Conservation (phyloP, 2,113 vertebrate species). For the Fregata magnificens region DNA sequence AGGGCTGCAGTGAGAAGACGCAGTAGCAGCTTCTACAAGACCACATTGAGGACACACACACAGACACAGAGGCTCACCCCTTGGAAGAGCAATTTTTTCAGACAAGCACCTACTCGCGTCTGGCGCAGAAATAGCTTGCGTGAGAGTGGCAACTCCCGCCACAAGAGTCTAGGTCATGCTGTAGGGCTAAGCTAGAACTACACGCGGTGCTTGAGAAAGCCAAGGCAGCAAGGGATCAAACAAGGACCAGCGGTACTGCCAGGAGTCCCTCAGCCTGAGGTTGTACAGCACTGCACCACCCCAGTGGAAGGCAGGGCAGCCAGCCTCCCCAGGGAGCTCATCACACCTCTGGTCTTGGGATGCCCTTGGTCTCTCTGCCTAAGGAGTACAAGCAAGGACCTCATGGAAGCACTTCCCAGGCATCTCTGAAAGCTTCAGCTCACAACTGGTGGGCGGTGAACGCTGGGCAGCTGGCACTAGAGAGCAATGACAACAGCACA, state of each 20-base stretch:
- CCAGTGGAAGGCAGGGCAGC: neutral
- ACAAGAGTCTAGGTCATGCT: neutral
- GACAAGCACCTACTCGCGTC: neutral
- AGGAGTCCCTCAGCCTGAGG: neutral
- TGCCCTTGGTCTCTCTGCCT: neutral
- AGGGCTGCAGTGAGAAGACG: neutral
- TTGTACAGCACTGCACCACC: neutral
- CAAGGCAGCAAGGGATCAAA: neutral
- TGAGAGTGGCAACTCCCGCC: neutral
- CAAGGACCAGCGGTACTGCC: no score
- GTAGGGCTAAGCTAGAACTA: neutral
- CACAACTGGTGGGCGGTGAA: neutral
- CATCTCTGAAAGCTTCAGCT: neutral
- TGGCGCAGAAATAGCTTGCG: neutral
- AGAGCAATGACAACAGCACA: neutral
- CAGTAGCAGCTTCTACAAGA: neutral
- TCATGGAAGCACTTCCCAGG: neutral
- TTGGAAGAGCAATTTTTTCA: neutral
- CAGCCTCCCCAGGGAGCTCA: neutral
- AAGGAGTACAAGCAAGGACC: neutral
- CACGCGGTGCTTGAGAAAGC: neutral
- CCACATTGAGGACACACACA: neutral
- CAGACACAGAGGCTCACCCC: neutral
- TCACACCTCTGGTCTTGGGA: neutral
- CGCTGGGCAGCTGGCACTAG: neutral